A percentile compares a stretch with the other conserved stretches of the same genome.
Conservation (phyloP, 1,140 invertebrate genomes). For the Aricia agestis region DNA sequence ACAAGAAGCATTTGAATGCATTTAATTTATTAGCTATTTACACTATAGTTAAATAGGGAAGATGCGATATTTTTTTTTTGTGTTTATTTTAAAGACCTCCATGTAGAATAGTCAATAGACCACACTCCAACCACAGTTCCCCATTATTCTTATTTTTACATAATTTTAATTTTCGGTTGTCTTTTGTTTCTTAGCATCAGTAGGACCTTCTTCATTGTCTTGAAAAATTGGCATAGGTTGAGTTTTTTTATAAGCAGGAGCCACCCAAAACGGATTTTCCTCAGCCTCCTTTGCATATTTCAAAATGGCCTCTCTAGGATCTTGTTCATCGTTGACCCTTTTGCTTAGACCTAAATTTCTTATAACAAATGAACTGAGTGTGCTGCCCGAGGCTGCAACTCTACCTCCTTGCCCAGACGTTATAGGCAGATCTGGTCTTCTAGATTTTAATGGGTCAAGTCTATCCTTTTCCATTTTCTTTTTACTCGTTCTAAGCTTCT, state of each 20-base stretch:
- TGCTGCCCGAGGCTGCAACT: constrained; percentile 95
- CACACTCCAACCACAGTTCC: no score
- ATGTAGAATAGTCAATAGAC: no score
- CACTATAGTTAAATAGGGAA: no score
- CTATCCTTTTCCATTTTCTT: constrained; percentile 95
- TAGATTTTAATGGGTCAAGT: constrained; percentile 94
- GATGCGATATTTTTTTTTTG: no score
- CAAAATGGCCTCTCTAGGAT: constrained; percentile 97
- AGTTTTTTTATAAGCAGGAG: constrained; percentile 91
- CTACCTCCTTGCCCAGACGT: constrained; percentile 94
- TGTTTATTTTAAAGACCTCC: no score
- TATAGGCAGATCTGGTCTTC: constrained; percentile 96
- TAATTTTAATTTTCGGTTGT: constrained; percentile 32
- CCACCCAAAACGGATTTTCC: constrained; percentile 98
- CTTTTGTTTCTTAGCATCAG: constrained; percentile 76
- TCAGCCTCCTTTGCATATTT: constrained; percentile 97
- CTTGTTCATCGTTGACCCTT: constrained; percentile 95
- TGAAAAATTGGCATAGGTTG: constrained; percentile 89
- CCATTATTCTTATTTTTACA: background rate
- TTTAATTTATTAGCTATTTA: no score
- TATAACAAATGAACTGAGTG: constrained; percentile 97
- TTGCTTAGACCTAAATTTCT: constrained; percentile 96
- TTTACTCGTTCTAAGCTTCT: constrained; percentile 90
- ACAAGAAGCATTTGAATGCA: no score
- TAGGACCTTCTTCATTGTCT: constrained; percentile 77